Percentiles rank a stretch among this genome's conserved stretches.
These are phyloP conservation scores for Parotia lawesii DNA, from an alignment of 2,113 vertebrate species.

Conservation along the genomic window DNA sequence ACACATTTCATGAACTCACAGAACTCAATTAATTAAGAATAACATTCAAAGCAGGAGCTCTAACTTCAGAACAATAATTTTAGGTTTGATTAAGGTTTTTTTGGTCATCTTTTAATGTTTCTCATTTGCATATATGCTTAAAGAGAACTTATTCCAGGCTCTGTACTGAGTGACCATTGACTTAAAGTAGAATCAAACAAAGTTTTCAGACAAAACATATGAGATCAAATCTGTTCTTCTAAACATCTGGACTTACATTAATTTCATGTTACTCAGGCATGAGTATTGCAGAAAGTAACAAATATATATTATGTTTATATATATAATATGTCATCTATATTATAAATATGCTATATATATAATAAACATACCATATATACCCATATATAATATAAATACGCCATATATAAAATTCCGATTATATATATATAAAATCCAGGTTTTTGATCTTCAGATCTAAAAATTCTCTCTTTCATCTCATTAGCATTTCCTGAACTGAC, in stretches of 20 bases:
- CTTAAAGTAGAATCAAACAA: not conserved
- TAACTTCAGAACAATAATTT: not conserved
- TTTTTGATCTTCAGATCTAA: not conserved
- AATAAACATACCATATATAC: not conserved
- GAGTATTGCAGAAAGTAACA: not conserved
- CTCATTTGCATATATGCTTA: not conserved
- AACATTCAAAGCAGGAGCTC: not conserved
- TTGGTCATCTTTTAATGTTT: not conserved
- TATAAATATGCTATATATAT: not conserved
- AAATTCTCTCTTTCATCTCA: not conserved
- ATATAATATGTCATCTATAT: not conserved
- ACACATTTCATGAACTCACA: not conserved
- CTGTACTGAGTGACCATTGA: not conserved
- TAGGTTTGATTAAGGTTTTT: not conserved
- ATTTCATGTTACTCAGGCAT: not conserved
- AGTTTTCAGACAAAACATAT: not conserved
- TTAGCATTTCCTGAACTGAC: not conserved
- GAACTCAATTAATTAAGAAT: not conserved
- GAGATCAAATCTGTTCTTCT: not conserved
- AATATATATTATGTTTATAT: not conserved
- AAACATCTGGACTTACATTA: not conserved
- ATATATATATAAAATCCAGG: not conserved
- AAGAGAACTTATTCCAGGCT: not conserved
- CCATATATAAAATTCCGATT: not conserved
- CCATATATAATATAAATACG: not conserved